phyloP scores from a whole-genome alignment of 1,140 invertebrate genomes.

The Penaeus japonicus region DNA sequence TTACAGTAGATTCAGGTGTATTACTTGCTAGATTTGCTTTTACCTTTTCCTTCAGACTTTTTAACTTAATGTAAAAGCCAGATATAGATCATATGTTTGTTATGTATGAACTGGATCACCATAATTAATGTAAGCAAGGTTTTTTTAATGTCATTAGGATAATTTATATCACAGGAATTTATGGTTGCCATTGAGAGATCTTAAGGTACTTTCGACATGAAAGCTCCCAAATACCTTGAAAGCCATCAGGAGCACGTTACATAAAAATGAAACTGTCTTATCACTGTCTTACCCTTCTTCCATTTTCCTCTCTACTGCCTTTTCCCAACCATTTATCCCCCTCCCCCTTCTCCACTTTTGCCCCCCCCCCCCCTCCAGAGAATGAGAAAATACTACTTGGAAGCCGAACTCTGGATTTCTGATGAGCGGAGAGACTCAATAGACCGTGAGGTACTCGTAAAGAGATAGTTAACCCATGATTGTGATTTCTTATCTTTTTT shows the following conservation, averaged over 20 bases:
- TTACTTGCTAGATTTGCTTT: neutral
- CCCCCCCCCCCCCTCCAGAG: slow-evolving; percentile 11
- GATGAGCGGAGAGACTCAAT: slow-evolving; percentile 38
- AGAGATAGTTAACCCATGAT: neutral
- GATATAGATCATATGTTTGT: no score
- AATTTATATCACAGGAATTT: no score
- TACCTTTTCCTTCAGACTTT: neutral
- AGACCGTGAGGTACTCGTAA: slow-evolving; percentile 29
- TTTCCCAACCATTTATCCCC: neutral
- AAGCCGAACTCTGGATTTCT: slow-evolving; percentile 36
- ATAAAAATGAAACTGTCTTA: neutral
- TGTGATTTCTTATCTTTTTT: no score
- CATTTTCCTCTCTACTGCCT: neutral
- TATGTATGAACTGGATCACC: no score
- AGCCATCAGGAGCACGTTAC: neutral
- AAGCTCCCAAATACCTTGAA: no score
- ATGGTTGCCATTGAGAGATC: no score
- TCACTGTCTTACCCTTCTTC: neutral
- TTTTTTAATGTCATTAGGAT: no score
- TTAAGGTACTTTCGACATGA: no score
- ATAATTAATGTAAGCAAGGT: no score
- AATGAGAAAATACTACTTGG: slow-evolving; percentile 43
- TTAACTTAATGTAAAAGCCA: neutral
- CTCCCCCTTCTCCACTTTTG: neutral
- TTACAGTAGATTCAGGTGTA: neutral